Percentiles rank a stretch among this genome's conserved stretches.
These are phyloP conservation scores for Anarsia innoxiella DNA, from an alignment of 2,888 invertebrate species.

Conservation along the genomic window DNA sequence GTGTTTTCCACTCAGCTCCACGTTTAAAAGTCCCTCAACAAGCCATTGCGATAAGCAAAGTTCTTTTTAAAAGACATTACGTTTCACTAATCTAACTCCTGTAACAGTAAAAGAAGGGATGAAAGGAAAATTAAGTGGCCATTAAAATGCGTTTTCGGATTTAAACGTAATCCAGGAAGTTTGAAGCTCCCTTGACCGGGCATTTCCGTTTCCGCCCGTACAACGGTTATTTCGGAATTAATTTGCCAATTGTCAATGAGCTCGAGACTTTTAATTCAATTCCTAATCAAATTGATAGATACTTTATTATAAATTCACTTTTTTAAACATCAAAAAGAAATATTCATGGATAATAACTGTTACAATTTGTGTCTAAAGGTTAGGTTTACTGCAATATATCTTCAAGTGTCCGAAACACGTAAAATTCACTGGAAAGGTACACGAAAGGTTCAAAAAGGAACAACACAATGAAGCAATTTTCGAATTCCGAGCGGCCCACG, in stretches of 20 bases:
- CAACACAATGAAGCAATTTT: conserved; percentile 1
- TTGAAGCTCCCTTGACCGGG: too few species aligned
- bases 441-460: background rate
- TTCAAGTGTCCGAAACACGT: background rate
- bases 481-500: background rate
- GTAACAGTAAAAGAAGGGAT: conserved; percentile 10
- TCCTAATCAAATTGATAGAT: too few species aligned
- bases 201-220: background rate
- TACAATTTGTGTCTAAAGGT: too few species aligned
- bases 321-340: too few species aligned
- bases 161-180: conserved; percentile 17
- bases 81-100: conserved; percentile 9
- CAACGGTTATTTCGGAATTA: background rate
- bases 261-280: background rate
- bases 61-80: conserved; percentile 13
- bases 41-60: conserved; percentile 3
- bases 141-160: conserved; percentile 19
- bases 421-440: background rate
- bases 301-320: too few species aligned
- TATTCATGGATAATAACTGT: too few species aligned
- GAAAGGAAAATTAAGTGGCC: conserved; percentile 20
- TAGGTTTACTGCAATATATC: background rate
- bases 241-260: background rate
- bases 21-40: background rate
- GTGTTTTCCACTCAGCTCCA: too few species aligned